Conservation (phyloP, 2,888 invertebrate species). For the Melanophora roralis region DNA sequence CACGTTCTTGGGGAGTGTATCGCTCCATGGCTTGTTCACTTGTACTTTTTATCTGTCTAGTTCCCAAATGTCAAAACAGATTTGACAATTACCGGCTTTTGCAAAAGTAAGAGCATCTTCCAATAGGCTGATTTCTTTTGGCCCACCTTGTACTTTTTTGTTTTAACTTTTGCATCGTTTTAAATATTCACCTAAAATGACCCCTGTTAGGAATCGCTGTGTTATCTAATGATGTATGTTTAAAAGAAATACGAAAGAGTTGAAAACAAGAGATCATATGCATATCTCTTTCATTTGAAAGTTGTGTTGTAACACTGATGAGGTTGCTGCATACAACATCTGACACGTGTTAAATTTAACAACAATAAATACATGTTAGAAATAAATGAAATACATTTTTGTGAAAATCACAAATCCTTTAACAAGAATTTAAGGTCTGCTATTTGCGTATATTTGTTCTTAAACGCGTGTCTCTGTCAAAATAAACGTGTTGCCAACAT, state of each 20-base stretch:
- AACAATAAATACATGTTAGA: slow-evolving; percentile 29
- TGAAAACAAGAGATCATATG: slow-evolving; percentile 4
- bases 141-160: too few species aligned
- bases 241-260: background rate
- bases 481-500: slow-evolving; percentile 8
- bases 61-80: too few species aligned
- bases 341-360: slow-evolving; percentile 52
- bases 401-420: slow-evolving; percentile 40
- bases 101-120: too few species aligned
- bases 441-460: background rate
- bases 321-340: slow-evolving; percentile 16
- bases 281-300: background rate
- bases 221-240: background rate
- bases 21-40: too few species aligned
- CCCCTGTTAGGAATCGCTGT: too few species aligned
- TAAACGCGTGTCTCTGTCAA: slow-evolving; percentile 11
- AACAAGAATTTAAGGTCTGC: slow-evolving; percentile 2
- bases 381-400: background rate
- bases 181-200: too few species aligned
- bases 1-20: too few species aligned
- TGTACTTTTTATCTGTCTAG: too few species aligned
- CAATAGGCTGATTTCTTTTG: too few species aligned
- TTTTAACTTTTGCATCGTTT: too few species aligned
- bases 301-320: background rate
- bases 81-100: too few species aligned